Conservation (phyloP, 2,797 vertebrate species). For the Falco berigora region DNA sequence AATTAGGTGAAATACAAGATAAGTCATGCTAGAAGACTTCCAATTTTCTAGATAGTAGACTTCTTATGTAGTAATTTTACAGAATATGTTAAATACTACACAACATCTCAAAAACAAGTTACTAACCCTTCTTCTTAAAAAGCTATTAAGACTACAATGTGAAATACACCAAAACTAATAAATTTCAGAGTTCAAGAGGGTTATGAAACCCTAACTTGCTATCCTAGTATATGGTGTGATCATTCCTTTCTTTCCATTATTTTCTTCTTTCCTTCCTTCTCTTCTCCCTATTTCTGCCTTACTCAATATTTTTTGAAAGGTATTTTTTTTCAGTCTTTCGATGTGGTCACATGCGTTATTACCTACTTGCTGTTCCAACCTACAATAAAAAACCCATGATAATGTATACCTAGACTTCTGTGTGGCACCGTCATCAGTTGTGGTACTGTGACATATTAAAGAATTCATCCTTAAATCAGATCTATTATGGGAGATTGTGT, state of each 20-base stretch:
- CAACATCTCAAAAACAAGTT: background rate
- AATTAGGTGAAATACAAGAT: background rate
- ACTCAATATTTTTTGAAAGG: background rate
- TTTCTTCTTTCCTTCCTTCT: background rate
- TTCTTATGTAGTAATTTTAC: background rate
- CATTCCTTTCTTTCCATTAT: background rate
- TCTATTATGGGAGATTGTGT: background rate
- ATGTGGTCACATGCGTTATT: slow-evolving; percentile 12
- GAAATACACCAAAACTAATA: background rate
- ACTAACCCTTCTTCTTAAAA: background rate
- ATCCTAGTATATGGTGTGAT: background rate
- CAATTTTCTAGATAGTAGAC: background rate
- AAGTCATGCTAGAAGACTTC: background rate
- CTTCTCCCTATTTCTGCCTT: background rate
- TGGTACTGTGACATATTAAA: background rate
- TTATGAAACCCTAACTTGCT: background rate
- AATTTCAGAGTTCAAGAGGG: background rate
- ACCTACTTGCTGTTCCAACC: background rate
- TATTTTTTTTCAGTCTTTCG: background rate
- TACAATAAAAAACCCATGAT: background rate
- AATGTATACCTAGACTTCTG: background rate
- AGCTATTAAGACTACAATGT: background rate
- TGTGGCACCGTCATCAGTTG: background rate
- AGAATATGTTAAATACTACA: background rate
- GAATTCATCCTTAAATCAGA: background rate